Evolutionary conservation across 2,797 vertebrate genomes (phyloP).

Genomic region (Cirrhinus mrigala): DNA sequence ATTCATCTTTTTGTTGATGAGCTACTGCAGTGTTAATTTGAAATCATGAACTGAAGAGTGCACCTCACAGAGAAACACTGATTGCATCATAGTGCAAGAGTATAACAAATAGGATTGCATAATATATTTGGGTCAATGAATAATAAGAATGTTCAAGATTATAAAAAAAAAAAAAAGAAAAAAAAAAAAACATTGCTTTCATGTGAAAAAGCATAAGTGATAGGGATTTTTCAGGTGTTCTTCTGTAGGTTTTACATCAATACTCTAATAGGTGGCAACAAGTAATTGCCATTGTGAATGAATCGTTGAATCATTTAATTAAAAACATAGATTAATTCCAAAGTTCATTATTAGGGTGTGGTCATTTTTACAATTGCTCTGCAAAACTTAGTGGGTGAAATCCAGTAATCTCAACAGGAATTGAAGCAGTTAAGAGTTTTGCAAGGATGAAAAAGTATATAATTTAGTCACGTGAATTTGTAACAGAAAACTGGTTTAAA

Average conservation of each 20-base stretch:
- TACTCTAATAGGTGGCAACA: neutral
- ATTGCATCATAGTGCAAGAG: neutral
- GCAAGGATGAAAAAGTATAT: neutral
- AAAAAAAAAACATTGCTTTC: neutral
- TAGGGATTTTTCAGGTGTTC: neutral
- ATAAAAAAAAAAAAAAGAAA: neutral
- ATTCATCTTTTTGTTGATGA: constrained; percentile 26
- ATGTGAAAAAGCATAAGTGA: neutral
- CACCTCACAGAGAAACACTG: neutral
- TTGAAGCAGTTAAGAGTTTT: neutral
- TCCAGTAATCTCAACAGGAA: neutral
- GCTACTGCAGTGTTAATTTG: constrained; percentile 14
- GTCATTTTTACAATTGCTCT: neutral
- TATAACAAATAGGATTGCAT: neutral
- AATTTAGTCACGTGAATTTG: neutral
- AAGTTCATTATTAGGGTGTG: neutral
- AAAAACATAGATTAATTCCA: neutral
- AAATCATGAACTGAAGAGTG: neutral
- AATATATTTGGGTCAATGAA: neutral
- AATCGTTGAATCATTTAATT: neutral
- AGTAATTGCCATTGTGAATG: neutral
- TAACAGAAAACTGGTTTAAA: neutral
- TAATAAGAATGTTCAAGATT: neutral
- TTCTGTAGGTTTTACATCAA: neutral
- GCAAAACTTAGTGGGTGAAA: neutral